These are phyloP conservation scores for Agriopis marginaria DNA, from an alignment of 2,888 invertebrate genomes.

Conservation along the genomic window DNA sequence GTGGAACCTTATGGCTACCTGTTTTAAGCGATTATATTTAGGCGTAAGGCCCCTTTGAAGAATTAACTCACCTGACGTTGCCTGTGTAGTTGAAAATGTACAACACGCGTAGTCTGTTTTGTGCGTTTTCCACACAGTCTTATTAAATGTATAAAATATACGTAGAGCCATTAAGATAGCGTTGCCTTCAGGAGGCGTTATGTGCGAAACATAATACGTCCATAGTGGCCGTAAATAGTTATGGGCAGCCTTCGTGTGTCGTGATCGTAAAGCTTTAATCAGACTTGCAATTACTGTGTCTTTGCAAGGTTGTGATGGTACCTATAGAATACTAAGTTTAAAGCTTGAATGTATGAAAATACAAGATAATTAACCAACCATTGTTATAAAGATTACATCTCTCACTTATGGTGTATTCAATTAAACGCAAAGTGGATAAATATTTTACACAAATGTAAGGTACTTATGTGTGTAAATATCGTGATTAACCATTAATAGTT, in stretches of 20 bases:
- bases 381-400: background rate
- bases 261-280: conserved; percentile 69
- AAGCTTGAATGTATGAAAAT: background rate
- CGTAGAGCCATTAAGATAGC: conserved; percentile 42
- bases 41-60: too few species aligned
- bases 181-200: conserved; percentile 48
- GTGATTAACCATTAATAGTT: too few species aligned
- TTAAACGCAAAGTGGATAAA: too few species aligned
- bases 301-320: conserved; percentile 38
- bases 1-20: too few species aligned
- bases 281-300: conserved; percentile 65
- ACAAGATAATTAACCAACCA: background rate
- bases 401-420: too few species aligned
- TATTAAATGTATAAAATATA: background rate
- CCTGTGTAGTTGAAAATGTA: too few species aligned
- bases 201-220: conserved; percentile 57
- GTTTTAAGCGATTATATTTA: too few species aligned
- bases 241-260: conserved; percentile 49
- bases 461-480: too few species aligned
- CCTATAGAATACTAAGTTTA: background rate
- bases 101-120: background rate
- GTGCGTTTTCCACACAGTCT: background rate
- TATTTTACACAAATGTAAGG: too few species aligned
- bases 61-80: too few species aligned
- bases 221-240: conserved; percentile 62